Base-by-base conservation (phyloP, 1,140 invertebrate species). In the Papilio machaon region DNA sequence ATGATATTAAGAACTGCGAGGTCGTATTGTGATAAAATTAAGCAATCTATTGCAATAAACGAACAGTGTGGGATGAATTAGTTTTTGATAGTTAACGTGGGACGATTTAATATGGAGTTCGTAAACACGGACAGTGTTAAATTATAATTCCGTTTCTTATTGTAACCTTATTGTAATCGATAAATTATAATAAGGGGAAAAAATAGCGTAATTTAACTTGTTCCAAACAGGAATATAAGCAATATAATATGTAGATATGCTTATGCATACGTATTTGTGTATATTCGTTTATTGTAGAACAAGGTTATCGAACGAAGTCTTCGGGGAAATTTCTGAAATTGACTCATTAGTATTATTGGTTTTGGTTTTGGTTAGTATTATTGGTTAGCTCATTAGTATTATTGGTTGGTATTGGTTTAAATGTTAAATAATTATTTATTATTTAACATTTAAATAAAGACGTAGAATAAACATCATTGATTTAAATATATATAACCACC, bases 1-100 rank as follows among this genome's bases (percentile, higher is more conserved):
- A 15, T 47, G 6, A 75, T 43, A 47, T 67, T 35, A 67, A 38
- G 19, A 19, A 17, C 47, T 74, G 19, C 19, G n/a, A 47, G 73
- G 73, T 47, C 73, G 47, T 52, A 47, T 52, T 75, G 47, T 47
- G 23, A 75, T 75, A 75, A 54, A 75, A 75, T 75, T 54, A 75
- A 75, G 46, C 73, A 75, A 75, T 47, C 46, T 19, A 52, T 49
- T 52, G 46, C 73, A 75, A 52, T 47, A 23, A 75, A 23, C 47
- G 19, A 13, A 23, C 46, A 47, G 73, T 75, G 73, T 75, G 73
- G 73, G 73, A 75, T 49, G 73, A 75, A 49, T 76, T 75, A 30
- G 30, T 70, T 70, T 70, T 70, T 70, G 30, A 70, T 70, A 70
- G 74, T 76, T 52, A 19, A 47, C 46, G 74, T 76, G 74, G 74